phyloP scores from a whole-genome alignment of 2,888 invertebrate species.

The Allophyes oxyacanthae region DNA sequence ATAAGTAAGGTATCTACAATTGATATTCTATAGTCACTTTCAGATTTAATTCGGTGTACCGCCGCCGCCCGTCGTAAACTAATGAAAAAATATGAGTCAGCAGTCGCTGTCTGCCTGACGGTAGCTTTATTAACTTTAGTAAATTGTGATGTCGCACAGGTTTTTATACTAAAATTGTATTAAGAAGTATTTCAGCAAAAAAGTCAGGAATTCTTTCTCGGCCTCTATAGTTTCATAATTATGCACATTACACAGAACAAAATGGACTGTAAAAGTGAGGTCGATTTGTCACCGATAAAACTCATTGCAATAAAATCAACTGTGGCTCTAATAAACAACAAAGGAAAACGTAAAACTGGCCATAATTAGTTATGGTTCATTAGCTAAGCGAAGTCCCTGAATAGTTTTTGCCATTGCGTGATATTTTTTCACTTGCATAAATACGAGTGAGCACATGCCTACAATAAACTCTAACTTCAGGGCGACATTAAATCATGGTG shows the following conservation, averaged over 20 bases:
- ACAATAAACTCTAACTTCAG: conserved; percentile 20
- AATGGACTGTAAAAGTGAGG: conserved; percentile 59
- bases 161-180: conserved; percentile 5
- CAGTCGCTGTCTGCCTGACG: conserved; percentile 46
- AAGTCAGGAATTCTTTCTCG: conserved; percentile 40
- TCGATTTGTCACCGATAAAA: conserved; percentile 68
- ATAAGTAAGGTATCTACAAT: conserved; percentile 2
- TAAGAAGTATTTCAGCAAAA: conserved; percentile 5
- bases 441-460: conserved; percentile 12
- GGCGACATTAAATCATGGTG: conserved; percentile 14
- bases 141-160: conserved; percentile 48
- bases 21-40: conserved; percentile 17
- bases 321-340: conserved; percentile 50
- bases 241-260: conserved; percentile 50
- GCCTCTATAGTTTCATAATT: conserved; percentile 30
- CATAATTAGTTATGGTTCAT: conserved; percentile 46
- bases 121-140: conserved; percentile 58
- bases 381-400: conserved; percentile 19
- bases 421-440: conserved; percentile 12
- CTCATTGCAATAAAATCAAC: conserved; percentile 52
- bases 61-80: conserved; percentile 55
- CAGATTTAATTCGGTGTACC: no score
- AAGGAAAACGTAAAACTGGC: conserved; percentile 50
- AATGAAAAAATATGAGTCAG: conserved; percentile 66
- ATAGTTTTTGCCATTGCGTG: conserved; percentile 19